Evolutionary conservation across 2,113 vertebrate genomes (phyloP).

Genomic region (Pseudopipra pipra): DNA sequence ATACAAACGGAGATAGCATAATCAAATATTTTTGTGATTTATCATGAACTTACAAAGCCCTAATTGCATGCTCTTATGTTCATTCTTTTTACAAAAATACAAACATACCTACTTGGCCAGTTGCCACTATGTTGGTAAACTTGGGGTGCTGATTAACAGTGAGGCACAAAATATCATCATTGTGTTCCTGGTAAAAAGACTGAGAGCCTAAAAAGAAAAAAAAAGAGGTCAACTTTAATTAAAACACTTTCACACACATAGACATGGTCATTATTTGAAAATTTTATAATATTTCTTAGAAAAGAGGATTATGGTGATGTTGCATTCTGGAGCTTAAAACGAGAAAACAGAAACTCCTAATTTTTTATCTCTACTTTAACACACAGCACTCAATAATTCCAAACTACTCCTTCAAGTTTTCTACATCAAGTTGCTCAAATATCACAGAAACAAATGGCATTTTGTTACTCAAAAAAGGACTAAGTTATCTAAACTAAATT

Average conservation of each 20-base stretch:
- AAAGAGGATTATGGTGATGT: background rate
- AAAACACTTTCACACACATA: background rate
- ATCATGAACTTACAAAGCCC: constrained; percentile 43
- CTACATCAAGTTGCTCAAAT: background rate
- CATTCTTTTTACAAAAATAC: constrained; percentile 73
- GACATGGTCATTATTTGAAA: background rate
- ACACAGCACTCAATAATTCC: background rate
- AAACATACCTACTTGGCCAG: constrained; percentile 99
- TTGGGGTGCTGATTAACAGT: constrained; percentile 99
- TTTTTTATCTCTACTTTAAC: background rate
- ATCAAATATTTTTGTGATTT: constrained; percentile 34
- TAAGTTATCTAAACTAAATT: background rate
- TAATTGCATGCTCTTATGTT: constrained; percentile 32
- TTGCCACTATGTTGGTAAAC: constrained; percentile 98
- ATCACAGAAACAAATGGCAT: background rate
- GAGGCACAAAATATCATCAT: constrained; percentile 98
- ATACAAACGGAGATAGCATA: constrained; percentile 55
- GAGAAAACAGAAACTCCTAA: background rate
- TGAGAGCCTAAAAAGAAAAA: constrained; percentile 84
- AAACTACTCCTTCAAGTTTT: background rate
- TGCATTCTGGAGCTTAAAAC: background rate
- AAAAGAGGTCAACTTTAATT: background rate
- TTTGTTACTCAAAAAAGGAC: background rate
- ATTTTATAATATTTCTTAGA: background rate
- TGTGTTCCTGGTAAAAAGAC: constrained; percentile 98